These are phyloP conservation scores for Leptopilina myrica DNA, from an alignment of 2,888 invertebrate genomes.

Conservation along the genomic window DNA sequence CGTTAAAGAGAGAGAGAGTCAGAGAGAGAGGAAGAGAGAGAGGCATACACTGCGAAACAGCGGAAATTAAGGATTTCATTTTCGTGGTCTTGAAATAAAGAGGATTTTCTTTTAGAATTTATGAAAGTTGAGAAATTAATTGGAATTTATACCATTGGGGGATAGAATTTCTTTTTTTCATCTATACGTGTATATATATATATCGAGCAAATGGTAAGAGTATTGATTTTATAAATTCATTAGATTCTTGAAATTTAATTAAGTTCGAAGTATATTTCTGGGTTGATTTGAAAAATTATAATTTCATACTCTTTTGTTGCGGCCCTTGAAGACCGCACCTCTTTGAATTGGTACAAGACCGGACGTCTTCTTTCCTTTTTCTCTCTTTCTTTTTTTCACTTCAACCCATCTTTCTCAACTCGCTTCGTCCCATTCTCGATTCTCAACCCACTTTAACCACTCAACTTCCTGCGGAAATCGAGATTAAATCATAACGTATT, in stretches of 20 bases:
- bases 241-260: no score
- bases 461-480: conserved; percentile 45
- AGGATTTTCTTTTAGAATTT: conserved; percentile 10
- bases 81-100: conserved; percentile 12
- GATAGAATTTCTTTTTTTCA: not conserved
- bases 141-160: not conserved
- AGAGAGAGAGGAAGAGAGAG: not conserved
- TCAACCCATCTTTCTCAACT: conserved; percentile 46
- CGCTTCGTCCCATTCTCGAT: conserved; percentile 3
- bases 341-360: not conserved
- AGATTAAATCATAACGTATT: conserved; percentile 66
- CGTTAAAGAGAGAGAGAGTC: not conserved
- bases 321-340: not conserved
- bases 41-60: not conserved
- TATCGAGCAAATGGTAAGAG: no score
- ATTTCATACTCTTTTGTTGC: not conserved
- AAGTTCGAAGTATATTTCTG: no score
- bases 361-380: not conserved
- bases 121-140: conserved; percentile 7
- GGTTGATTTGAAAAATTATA: no score
- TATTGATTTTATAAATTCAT: no score
- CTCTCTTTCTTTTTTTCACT: not conserved
- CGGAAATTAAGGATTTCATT: conserved; percentile 20
- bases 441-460: conserved; percentile 26
- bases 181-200: no score